phyloP scores from a whole-genome alignment of 2,113 vertebrate species.

The Lonchura striata region DNA sequence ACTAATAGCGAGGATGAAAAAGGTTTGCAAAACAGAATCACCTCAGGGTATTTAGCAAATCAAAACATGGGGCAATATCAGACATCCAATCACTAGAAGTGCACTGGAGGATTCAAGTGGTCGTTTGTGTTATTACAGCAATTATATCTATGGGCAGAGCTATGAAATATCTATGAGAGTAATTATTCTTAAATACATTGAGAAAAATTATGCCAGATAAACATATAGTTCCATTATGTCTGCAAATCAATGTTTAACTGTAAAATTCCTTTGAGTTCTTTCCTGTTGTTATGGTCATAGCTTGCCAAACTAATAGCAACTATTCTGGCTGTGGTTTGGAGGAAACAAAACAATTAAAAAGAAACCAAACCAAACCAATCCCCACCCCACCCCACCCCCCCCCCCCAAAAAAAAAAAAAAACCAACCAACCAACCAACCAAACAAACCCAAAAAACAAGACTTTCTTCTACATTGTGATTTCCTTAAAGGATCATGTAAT shows the following conservation, averaged over 20 bases:
- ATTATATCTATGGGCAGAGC: background rate
- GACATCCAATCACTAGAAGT: background rate
- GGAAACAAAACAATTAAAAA: background rate
- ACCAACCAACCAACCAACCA: no score
- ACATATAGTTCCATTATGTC: background rate
- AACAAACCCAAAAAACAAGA: background rate
- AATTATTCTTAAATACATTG: slow-evolving; percentile 9
- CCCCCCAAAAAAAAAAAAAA: background rate
- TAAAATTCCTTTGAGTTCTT: background rate
- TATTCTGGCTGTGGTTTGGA: background rate
- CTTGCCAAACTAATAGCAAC: background rate
- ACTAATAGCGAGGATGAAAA: background rate
- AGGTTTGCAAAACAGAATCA: background rate
- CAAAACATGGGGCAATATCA: background rate
- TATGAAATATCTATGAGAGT: background rate
- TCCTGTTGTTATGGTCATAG: background rate
- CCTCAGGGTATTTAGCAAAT: slow-evolving; percentile 5
- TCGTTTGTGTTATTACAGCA: background rate
- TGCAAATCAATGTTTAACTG: background rate
- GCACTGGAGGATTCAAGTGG: background rate
- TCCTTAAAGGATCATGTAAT: background rate
- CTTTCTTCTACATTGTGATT: background rate
- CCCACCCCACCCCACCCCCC: background rate
- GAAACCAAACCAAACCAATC: background rate
- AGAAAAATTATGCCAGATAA: background rate